These are phyloP conservation scores for Tineola bisselliella DNA, from an alignment of 2,888 invertebrate species.

Conservation along the genomic window DNA sequence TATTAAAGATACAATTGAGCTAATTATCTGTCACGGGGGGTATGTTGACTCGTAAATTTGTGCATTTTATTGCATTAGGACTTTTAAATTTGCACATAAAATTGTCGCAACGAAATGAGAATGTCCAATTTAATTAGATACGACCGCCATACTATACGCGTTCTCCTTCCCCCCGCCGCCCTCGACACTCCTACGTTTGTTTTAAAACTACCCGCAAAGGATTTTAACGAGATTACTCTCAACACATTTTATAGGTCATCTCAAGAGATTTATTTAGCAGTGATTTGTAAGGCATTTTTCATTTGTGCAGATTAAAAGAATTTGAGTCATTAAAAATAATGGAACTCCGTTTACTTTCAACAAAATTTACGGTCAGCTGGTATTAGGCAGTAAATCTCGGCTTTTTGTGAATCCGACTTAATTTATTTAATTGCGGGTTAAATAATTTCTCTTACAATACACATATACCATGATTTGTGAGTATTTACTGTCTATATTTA, in stretches of 20 bases:
- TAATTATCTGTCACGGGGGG: slow-evolving; percentile 44
- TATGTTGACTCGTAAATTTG: slow-evolving; percentile 41
- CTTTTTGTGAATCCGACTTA: slow-evolving; percentile 6
- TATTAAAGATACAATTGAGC: slow-evolving; percentile 27
- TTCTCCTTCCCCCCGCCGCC: slow-evolving; percentile 18
- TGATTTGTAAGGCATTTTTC: slow-evolving; percentile 51
- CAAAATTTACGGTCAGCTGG: slow-evolving; percentile 31
- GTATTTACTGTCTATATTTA: slow-evolving; percentile 3
- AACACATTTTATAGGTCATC: slow-evolving; percentile 57
- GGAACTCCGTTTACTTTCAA: slow-evolving; percentile 36
- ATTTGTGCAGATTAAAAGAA: slow-evolving; percentile 45
- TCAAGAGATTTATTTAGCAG: slow-evolving; percentile 51
- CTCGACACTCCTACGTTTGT: slow-evolving; percentile 28
- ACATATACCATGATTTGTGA: neutral
- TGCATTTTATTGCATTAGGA: slow-evolving; percentile 41
- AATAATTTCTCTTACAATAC: neutral
- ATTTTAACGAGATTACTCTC: slow-evolving; percentile 57
- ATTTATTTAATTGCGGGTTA: slow-evolving; percentile 5
- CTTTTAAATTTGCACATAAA: slow-evolving; percentile 50
- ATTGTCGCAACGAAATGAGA: slow-evolving; percentile 50
- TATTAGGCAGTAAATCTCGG: slow-evolving; percentile 10
- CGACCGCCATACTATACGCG: slow-evolving; percentile 20
- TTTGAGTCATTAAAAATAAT: slow-evolving; percentile 50
- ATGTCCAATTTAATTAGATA: slow-evolving; percentile 54
- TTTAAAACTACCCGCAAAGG: slow-evolving; percentile 54